Base-by-base conservation (phyloP, 2,113 vertebrate species). In the Dicerorhinus sumatrensis region DNA sequence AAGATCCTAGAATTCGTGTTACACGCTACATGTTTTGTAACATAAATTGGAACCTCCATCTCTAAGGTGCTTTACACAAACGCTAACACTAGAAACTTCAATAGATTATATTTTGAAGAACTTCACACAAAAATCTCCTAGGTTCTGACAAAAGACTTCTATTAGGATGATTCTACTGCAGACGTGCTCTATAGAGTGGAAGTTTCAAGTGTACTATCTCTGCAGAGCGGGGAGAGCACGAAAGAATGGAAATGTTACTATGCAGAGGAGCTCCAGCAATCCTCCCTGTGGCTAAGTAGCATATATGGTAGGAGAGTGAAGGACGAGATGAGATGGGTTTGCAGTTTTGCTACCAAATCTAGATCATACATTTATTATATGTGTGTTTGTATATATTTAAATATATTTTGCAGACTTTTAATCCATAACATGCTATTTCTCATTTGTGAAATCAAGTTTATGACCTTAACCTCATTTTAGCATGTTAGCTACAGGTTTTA, bases 381-480 rank as follows among this genome's bases (percentile, higher is more conserved):
- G 5, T 63, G 2, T 79, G n/a, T 70, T 70, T 48, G 4, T 46
- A 46, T n/a, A n/a, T 4, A 11, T 29, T 77, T 82, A 63, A 83
- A 65, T 60, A 65, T 81, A 81, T 29, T 96, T 96, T 77, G 16
- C 16, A 77, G 27, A 46, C 2, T 51, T 81, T 56, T 85, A 67
- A 73, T n/a, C 58, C 8, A 72, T n/a, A 90, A 75, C 39, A 67
- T 83, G 20, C 58, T 83, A 48, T 67, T 92, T 91, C 23, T 91
- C 31, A 86, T 58, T 48, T 70, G 46, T 89, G 51, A 96, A 93
- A 89, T 89, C 65, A 89, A 76, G 10, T 86, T 42, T 86, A 77
- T 73, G 60, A 91, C 42, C 21, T 82, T 86, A 42, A 77, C 60
- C 29, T 73, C 58, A 82, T 65, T 95, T 79, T 36, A 54, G 85